Evolutionary conservation across 2,113 vertebrate genomes (phyloP).

Genomic region (Monopterus albus): DNA sequence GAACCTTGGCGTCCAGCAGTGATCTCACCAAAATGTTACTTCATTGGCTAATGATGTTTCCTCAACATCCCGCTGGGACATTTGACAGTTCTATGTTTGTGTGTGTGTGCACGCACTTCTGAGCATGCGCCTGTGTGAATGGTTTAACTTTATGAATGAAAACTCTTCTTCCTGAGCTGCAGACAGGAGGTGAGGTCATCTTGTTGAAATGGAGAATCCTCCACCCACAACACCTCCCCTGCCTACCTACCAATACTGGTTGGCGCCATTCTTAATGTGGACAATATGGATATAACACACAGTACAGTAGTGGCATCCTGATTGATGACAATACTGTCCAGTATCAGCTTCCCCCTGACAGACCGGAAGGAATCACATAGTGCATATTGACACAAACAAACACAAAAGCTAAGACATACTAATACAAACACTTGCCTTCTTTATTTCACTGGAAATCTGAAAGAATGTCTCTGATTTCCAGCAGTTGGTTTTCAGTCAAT

Average conservation of each 20-base stretch:
- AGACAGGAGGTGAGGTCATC: conserved; percentile 82
- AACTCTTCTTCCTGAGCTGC: conserved; percentile 57
- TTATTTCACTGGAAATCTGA: not conserved
- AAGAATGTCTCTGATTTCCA: conserved; percentile 16
- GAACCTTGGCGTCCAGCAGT: conserved; percentile 47
- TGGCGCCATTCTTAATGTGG: conserved; percentile 74
- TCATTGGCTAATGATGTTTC: conserved; percentile 59
- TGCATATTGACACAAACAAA: not conserved
- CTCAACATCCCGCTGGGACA: conserved; percentile 48
- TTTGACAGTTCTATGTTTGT: conserved; percentile 16
- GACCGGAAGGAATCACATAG: not conserved
- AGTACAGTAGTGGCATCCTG: conserved; percentile 35
- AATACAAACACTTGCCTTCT: not conserved
- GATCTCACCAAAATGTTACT: conserved; percentile 74
- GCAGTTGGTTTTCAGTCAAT: conserved; percentile 30
- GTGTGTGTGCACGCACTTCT: not conserved
- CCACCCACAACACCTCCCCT: conserved; percentile 14
- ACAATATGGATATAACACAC: conserved; percentile 25
- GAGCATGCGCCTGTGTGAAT: conserved; percentile 24
- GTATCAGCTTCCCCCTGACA: conserved; percentile 21
- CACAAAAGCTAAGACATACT: not conserved
- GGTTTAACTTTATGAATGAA: conserved; percentile 79
- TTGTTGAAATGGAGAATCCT: conserved; percentile 69
- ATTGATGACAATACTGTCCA: conserved; percentile 44
- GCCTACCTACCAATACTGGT: conserved; percentile 36